phyloP scores from a whole-genome alignment of 1,140 invertebrate genomes.

The Eriosoma lanigerum region DNA sequence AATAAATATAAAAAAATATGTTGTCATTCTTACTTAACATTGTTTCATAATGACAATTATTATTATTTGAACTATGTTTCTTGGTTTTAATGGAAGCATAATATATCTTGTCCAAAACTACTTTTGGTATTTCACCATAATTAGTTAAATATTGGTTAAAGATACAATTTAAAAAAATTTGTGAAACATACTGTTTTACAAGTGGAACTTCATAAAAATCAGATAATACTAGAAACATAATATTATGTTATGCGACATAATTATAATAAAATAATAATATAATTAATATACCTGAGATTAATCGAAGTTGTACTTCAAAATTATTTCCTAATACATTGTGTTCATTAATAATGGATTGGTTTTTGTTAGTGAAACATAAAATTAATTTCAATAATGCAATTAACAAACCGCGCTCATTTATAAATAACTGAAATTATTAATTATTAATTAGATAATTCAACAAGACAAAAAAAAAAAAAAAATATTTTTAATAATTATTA shows the following conservation, averaged over 20 bases:
- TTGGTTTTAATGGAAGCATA: background rate
- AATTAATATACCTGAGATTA: slow-evolving; percentile 17
- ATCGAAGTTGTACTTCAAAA: slow-evolving; percentile 14
- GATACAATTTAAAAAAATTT: slow-evolving; percentile 35
- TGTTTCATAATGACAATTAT: background rate
- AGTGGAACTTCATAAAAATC: slow-evolving; percentile 36
- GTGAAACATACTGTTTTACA: slow-evolving; percentile 21
- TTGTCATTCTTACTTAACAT: slow-evolving; percentile 8
- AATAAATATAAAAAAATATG: background rate
- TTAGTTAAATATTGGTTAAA: slow-evolving; percentile 17
- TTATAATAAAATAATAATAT: background rate
- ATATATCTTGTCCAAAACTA: slow-evolving; percentile 18
- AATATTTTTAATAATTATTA: background rate
- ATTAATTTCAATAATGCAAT: slow-evolving; percentile 34
- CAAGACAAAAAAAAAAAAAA: background rate
- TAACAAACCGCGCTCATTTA: slow-evolving; percentile 14
- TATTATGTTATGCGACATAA: background rate
- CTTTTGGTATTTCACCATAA: slow-evolving; percentile 21
- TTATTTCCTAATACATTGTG: slow-evolving; percentile 6
- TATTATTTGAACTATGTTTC: slow-evolving; percentile 7
- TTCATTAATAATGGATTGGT: background rate
- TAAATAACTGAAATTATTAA: slow-evolving; percentile 12
- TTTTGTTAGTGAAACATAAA: slow-evolving; percentile 33
- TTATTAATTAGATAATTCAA: background rate
- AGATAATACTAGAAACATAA: slow-evolving; percentile 20